Percentiles rank a stretch among this genome's conserved stretches.
These are phyloP conservation scores for Tinamus guttatus DNA, from an alignment of 2,113 vertebrate genomes.

Conservation along the genomic window DNA sequence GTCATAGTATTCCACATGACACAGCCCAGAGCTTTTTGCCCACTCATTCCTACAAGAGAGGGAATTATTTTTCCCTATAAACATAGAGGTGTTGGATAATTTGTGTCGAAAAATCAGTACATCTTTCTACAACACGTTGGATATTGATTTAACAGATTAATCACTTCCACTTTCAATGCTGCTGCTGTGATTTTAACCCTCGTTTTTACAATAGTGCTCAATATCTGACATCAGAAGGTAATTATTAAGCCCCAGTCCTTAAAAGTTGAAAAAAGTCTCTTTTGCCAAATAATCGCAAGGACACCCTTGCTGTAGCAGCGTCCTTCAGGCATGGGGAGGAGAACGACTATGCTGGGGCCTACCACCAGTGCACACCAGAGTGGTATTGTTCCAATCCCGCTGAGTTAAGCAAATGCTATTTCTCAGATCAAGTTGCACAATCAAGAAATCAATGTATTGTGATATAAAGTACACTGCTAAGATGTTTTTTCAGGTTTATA, in stretches of 20 bases:
- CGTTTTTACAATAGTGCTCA: neutral
- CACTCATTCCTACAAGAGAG: neutral
- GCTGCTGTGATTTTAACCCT: neutral
- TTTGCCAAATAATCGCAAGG: neutral
- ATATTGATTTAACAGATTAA: neutral
- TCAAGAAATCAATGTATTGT: neutral
- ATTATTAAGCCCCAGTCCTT: neutral
- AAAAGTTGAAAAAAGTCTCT: neutral
- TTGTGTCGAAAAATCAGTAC: neutral
- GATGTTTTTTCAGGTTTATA: neutral
- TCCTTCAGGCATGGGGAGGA: neutral
- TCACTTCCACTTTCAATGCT: neutral
- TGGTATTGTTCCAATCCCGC: neutral
- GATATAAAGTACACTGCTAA: neutral
- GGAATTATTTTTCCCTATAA: neutral
- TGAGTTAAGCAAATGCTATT: neutral
- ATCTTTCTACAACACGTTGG: neutral
- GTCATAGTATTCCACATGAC: neutral
- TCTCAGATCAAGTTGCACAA: neutral
- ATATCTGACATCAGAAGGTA: neutral
- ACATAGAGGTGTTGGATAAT: neutral
- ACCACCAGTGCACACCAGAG: neutral
- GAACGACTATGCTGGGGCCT: fast-evolving
- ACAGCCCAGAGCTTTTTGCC: neutral
- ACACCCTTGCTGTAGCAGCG: neutral